Evolutionary conservation across 92 coral and sea anemone genomes (phyloP), one percentile per base, ranked within the genome.

Genomic region (Phymanthus crucifer): DNA sequence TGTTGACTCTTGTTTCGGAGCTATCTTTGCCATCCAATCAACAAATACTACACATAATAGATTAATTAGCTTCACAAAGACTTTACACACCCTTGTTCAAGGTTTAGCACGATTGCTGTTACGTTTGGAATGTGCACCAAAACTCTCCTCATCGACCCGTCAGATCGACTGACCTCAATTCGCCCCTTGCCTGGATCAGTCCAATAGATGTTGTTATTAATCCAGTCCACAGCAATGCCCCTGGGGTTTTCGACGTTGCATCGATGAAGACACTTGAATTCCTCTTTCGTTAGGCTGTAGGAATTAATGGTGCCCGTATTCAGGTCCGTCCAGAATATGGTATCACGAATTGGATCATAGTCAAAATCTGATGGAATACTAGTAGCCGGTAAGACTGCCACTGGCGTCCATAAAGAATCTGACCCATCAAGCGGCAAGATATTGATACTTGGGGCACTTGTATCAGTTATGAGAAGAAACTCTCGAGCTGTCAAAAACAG

Each of bases 191-290:
- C 72, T 24, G 87, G 40, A 47, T 91, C 96, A 7, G 87, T 80
- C 96, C 96, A 91, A 67, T 86, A 91, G 8, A 91, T 70, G 36
- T 80, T 89, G 13, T 83, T 32, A 21, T 79, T 90, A 24, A 81
- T 78, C 96, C 96, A 91, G 36, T 91, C 96, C 32, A 91, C 85
- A 6, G 90, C 96, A 38, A 91, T 58, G 7, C 93, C 90, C 65
- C 74, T 85, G 2, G 90, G 89, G 40, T 27, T 70, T 27, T 35
- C 52, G 18, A 91, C 80, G 38, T 88, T 85, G 11, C 85, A 81
- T 40, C 85, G 79, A 58, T 81, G 85, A 5, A 81, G 79, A 26
- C 32, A 72, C 38, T 84, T 24, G 75, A 79, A 54, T 32, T 75
- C 43, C n/a, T 24, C 33, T 67, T 36, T 38, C 69, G 65, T 11